These are phyloP conservation scores for Hycleus cichorii DNA, from an alignment of 1,140 invertebrate species.

Conservation along the genomic window DNA sequence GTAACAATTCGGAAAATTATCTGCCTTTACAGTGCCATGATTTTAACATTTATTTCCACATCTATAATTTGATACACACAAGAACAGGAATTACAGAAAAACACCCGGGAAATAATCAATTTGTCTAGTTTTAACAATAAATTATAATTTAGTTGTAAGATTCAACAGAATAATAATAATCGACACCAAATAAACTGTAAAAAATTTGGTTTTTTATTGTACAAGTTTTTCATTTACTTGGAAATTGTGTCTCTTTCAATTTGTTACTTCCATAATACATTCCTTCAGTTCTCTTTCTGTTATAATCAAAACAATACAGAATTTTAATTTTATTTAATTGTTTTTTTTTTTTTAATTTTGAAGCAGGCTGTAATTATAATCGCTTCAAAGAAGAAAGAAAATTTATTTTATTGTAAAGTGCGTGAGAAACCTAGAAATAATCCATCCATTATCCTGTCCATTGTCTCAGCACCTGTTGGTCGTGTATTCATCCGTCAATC, in stretches of 20 bases:
- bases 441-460: too few relatives aligned
- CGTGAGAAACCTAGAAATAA: too few relatives aligned
- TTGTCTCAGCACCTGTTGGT: too few relatives aligned
- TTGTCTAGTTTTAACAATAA: slow-evolving; percentile 9
- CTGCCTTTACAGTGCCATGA: slow-evolving; percentile 8
- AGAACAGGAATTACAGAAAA: slow-evolving; percentile 1
- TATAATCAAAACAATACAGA: slow-evolving; percentile 10
- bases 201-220: slow-evolving; percentile 9
- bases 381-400: too few relatives aligned
- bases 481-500: too few relatives aligned
- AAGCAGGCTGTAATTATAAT: too few relatives aligned
- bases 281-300: slow-evolving; percentile 8
- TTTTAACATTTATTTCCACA: slow-evolving; percentile 2
- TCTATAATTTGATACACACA: not conserved
- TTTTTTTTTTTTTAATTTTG: slow-evolving; percentile 3
- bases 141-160: slow-evolving; percentile 16
- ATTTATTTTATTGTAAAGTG: too few relatives aligned
- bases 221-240: not conserved
- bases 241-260: slow-evolving; percentile 4
- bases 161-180: slow-evolving; percentile 2
- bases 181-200: slow-evolving; percentile 13
- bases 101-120: not conserved
- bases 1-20: slow-evolving; percentile 1
- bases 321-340: slow-evolving; percentile 11
- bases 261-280: slow-evolving; percentile 8